phyloP scores from a whole-genome alignment of 1,140 invertebrate species.

The Drosophila cardini region DNA sequence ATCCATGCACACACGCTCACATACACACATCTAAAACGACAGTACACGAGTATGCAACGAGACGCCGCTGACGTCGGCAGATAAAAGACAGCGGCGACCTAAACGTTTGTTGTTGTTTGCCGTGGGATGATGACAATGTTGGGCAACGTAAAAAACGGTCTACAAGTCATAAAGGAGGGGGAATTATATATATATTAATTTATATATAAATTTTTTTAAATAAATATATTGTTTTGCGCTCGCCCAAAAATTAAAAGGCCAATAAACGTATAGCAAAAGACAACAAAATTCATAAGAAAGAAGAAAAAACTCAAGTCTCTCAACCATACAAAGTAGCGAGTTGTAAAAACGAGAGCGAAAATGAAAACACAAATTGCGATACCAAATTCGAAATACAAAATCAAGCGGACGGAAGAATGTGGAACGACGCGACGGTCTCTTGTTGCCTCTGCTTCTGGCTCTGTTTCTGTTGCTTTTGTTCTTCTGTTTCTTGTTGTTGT shows the following conservation, averaged over 20 bases:
- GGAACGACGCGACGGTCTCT: slow-evolving; percentile 50
- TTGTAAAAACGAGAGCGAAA: slow-evolving; percentile 76
- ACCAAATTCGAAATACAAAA: slow-evolving; percentile 44
- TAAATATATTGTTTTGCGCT: slow-evolving; percentile 29
- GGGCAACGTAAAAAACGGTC: slow-evolving; percentile 46
- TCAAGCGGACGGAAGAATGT: slow-evolving; percentile 68
- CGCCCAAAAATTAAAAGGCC: slow-evolving; percentile 57
- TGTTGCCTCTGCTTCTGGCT: slow-evolving; percentile 13
- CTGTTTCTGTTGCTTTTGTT: slow-evolving; percentile 9
- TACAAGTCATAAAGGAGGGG: background rate
- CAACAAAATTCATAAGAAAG: slow-evolving; percentile 14
- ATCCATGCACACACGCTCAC: background rate
- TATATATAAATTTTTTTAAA: slow-evolving; percentile 7
- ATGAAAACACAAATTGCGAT: slow-evolving; percentile 72
- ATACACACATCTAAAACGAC: slow-evolving; percentile 19
- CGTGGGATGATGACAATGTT: slow-evolving; percentile 48
- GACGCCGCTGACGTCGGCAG: slow-evolving; percentile 60
- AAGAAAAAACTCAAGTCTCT: slow-evolving; percentile 1
- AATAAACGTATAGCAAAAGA: slow-evolving; percentile 34
- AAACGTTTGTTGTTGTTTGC: slow-evolving; percentile 28
- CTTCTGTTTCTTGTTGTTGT: slow-evolving; percentile 20
- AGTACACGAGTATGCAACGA: slow-evolving; percentile 26
- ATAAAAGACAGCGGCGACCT: slow-evolving; percentile 49
- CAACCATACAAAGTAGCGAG: slow-evolving; percentile 43
- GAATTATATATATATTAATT: slow-evolving; percentile 7